Conservation (phyloP, 2,888 invertebrate species). For the Phorcus lineatus region DNA sequence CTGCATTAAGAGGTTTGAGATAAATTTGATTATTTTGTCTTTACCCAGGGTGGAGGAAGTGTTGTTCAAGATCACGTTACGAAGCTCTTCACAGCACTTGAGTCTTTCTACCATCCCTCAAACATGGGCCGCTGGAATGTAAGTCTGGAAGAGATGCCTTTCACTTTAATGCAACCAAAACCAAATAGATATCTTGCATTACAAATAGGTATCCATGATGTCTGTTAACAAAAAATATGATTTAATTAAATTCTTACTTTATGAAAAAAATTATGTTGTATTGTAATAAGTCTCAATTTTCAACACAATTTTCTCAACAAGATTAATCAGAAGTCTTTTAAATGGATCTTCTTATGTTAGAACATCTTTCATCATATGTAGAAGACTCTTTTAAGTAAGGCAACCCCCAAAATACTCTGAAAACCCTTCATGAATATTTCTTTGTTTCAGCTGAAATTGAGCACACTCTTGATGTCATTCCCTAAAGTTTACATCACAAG, state of each 20-base stretch:
- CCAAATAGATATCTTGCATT: too few relatives aligned
- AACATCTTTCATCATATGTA: neutral
- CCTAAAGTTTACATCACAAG: slow-evolving; percentile 66
- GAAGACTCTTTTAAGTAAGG: neutral
- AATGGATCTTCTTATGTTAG: neutral
- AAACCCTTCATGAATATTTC: slow-evolving; percentile 12
- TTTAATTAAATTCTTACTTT: too few relatives aligned
- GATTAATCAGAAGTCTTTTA: neutral
- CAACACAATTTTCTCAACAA: too few relatives aligned
- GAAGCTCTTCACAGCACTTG: slow-evolving; percentile 87
- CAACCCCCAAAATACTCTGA: too few relatives aligned
- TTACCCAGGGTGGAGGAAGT: slow-evolving; percentile 82
- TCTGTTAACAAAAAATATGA: too few relatives aligned
- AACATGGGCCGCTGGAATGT: slow-evolving; percentile 88
- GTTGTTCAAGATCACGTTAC: slow-evolving; percentile 84
- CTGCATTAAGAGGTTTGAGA: too few relatives aligned
- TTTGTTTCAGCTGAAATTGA: slow-evolving; percentile 61
- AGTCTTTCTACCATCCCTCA: slow-evolving; percentile 92
- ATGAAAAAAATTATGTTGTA: too few relatives aligned
- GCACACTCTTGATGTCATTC: slow-evolving; percentile 63
- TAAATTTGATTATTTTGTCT: neutral
- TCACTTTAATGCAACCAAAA: too few relatives aligned
- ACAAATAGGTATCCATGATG: too few relatives aligned
- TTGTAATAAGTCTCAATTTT: too few relatives aligned
- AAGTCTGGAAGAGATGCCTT: slow-evolving; percentile 43